Evolutionary conservation across 2,113 vertebrate species (phyloP).

Genomic region (Orientallactaga bullata): DNA sequence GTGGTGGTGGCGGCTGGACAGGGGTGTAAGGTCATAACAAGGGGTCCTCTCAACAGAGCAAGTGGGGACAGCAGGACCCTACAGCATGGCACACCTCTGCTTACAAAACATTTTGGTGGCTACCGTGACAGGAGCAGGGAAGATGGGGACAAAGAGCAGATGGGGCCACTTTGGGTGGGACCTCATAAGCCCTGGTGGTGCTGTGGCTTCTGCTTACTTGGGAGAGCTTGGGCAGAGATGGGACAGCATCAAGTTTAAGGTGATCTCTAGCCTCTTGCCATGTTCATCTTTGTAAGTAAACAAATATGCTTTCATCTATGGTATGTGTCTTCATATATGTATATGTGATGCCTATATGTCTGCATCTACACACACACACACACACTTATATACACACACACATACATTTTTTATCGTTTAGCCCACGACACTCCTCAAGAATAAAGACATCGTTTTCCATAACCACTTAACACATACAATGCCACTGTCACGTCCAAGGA

Average conservation of each 20-base stretch:
- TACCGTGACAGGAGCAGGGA: accelerated
- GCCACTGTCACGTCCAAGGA: neutral
- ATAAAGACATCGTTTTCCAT: neutral
- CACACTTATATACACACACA: too few relatives aligned
- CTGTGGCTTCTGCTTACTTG: too few relatives aligned
- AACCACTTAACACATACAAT: neutral
- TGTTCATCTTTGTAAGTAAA: neutral
- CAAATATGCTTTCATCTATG: neutral
- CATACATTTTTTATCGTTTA: neutral
- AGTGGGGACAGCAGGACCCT: neutral
- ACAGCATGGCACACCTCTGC: too few relatives aligned
- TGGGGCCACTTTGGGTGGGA: neutral
- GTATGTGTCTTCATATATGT: neutral
- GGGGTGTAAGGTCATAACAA: too few relatives aligned
- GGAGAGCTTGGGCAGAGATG: accelerated
- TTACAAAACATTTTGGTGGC: neutral
- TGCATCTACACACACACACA: neutral
- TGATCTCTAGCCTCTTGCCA: neutral
- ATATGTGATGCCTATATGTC: neutral
- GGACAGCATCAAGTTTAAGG: neutral
- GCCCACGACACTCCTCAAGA: neutral
- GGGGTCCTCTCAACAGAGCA: too few relatives aligned
- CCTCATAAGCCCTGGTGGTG: neutral
- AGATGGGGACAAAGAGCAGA: neutral
- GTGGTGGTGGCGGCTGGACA: too few relatives aligned